phyloP scores from a whole-genome alignment of 2,113 vertebrate genomes.

The Andinoacara biseriatus region DNA sequence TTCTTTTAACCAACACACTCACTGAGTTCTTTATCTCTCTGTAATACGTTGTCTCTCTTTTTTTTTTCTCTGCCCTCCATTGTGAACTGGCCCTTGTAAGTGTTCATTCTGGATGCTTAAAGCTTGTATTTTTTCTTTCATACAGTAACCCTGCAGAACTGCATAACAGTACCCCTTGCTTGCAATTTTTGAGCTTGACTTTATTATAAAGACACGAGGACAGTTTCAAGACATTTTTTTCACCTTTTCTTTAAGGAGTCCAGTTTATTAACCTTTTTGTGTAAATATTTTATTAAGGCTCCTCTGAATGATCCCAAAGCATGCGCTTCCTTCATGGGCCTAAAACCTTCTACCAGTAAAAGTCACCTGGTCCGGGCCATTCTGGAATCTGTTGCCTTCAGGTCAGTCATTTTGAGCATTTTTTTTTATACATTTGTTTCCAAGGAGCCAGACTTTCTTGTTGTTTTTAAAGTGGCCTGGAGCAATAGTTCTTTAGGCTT shows the following conservation, averaged over 20 bases:
- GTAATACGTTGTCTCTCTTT: constrained; percentile 68
- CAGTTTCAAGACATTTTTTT: not conserved
- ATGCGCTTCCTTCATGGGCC: constrained; percentile 91
- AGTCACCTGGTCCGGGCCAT: constrained; percentile 93
- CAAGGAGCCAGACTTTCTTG: not conserved
- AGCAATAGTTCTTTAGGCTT: not conserved
- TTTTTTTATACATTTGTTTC: not conserved
- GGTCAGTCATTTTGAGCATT: constrained; percentile 75
- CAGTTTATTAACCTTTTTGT: constrained; percentile 9
- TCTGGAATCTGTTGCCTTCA: constrained; percentile 93
- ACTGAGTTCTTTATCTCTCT: not conserved
- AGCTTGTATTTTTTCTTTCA: not conserved
- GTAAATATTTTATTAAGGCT: constrained; percentile 76
- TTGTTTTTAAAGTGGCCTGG: not conserved
- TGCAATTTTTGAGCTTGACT: not conserved
- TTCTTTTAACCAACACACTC: not conserved
- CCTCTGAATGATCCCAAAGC: constrained; percentile 89
- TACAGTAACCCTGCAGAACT: not conserved
- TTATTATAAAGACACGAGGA: not conserved
- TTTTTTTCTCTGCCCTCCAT: constrained; percentile 77
- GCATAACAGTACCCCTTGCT: not conserved
- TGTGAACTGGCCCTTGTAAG: constrained; percentile 84
- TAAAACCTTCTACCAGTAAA: constrained; percentile 91
- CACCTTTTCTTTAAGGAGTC: not conserved
- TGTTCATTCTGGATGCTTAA: constrained; percentile 48